These are phyloP conservation scores for Brachionus asplanchnoidis DNA, from an alignment of 1,140 invertebrate genomes.

Conservation along the genomic window DNA sequence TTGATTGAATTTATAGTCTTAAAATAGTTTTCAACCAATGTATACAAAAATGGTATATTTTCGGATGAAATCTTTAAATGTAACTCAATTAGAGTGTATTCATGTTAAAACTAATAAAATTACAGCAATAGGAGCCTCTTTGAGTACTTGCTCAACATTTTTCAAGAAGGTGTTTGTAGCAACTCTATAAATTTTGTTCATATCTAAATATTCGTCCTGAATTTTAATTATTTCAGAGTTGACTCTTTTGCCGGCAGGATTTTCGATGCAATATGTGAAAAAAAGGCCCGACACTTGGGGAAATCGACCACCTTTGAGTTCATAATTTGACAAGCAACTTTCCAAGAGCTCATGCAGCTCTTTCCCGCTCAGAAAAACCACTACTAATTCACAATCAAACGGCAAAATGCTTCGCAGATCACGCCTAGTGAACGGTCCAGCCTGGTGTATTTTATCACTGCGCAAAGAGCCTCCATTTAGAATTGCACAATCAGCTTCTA, in stretches of 20 bases:
- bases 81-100: too few relatives aligned
- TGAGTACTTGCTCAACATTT: constrained; percentile 11
- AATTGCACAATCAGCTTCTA: constrained; percentile 73
- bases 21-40: constrained; percentile 19
- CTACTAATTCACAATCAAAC: constrained; percentile 73
- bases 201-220: constrained; percentile 73
- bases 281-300: constrained; percentile 60
- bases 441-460: constrained; percentile 68
- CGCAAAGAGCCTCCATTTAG: constrained; percentile 81
- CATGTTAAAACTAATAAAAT: not conserved
- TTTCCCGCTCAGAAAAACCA: constrained; percentile 58
- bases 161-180: constrained; percentile 16
- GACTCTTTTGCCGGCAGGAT: constrained; percentile 67
- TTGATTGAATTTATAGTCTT: not conserved
- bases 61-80: not conserved
- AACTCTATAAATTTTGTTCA: constrained; percentile 59
- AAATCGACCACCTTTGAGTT: constrained; percentile 61
- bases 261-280: constrained; percentile 58
- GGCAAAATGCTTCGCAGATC: constrained; percentile 77
- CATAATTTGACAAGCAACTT: constrained; percentile 21
- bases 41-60: constrained; percentile 34
- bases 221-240: constrained; percentile 69
- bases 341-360: constrained; percentile 58
- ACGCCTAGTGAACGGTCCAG: constrained; percentile 73
- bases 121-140: not conserved